Conservation (phyloP, 1,140 invertebrate species). For the Schmidtea mediterranea region DNA sequence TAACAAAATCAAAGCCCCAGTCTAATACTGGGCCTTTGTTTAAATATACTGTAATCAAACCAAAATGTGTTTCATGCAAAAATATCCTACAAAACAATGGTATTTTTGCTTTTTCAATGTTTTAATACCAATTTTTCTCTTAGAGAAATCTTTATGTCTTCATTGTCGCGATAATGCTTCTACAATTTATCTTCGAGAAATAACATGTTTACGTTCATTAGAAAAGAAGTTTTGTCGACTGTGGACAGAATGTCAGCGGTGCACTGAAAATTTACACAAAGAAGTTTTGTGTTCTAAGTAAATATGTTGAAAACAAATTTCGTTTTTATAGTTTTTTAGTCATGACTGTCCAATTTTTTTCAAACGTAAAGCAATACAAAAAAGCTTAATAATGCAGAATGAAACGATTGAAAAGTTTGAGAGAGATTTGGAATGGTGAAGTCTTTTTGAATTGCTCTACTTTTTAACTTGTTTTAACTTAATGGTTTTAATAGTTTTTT, state of each 20-base stretch:
- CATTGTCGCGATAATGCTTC: conserved; percentile 54
- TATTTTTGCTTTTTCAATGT: conserved; percentile 17
- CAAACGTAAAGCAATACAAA: conserved; percentile 90
- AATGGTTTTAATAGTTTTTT: too few species aligned
- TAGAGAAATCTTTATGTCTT: conserved; percentile 41
- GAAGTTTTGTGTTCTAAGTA: conserved; percentile 83
- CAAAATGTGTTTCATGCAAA: conserved; percentile 78
- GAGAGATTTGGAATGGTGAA: conserved; percentile 8
- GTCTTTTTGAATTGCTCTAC: too few species aligned
- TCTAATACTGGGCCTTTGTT: conserved; percentile 72
- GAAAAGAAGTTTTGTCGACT: conserved; percentile 66
- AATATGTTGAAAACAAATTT: conserved; percentile 7
- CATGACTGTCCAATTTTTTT: conserved; percentile 98
- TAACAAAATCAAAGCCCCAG: conserved; percentile 67
- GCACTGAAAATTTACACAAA: conserved; percentile 84
- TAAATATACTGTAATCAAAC: conserved; percentile 65
- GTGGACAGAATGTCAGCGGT: conserved; percentile 94
- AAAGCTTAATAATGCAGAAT: conserved; percentile 62
- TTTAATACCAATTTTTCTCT: neutral
- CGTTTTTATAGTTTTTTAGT: too few species aligned
- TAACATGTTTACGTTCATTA: conserved; percentile 37
- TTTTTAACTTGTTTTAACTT: too few species aligned
- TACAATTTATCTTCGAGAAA: conserved; percentile 57
- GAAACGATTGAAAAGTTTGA: conserved; percentile 52
- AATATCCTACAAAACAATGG: conserved; percentile 44